Base-by-base conservation (phyloP, 2,888 invertebrate species). In the Siphlonurus alternatus region DNA sequence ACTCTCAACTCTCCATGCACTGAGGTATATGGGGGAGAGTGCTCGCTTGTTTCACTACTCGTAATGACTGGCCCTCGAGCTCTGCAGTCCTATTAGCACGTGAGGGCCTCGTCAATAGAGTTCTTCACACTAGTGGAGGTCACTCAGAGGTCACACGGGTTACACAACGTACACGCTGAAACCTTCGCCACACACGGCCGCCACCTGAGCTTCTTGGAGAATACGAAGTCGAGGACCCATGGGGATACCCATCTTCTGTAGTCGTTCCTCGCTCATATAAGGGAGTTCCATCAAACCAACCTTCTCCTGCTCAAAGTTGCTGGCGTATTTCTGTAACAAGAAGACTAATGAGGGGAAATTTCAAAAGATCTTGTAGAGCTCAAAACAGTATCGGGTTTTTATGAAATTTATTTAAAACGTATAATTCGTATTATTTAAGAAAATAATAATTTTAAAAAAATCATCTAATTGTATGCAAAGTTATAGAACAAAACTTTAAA, bases 241-340 rank as follows among this genome's bases (percentile, higher is more conserved):
- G 0, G 94, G 93, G n/a, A 94, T 87, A 0, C 93, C 93, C 73
- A 94, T 83, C 66, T 90, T 91, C 69, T 91, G 85, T 2, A 94
- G 79, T 65, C 89, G 81, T 70, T 93, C 93, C 73, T 94, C 94
- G 0, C 88, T 91, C 69, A 94, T 80, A 78, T 93, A 93, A 0
- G 93, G 93, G 66, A 94, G 78, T 74, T 94, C 94, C 38, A 93
- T 88, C 78, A 94, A 89, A 5, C 93, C 93, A 0, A 91, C 87
- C 71, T 88, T 86, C 76, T 93, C 93, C 68, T 86, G 86, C 72
- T 93, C 91, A 67, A 94, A 85, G 61, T 88, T 81, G 0, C 80
- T 79, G 51, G 89, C 89, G 74, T 92, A 94, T 86, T 91, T 92
- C 93, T 93, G 79, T 24, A 78, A 78, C 71, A 68, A 68, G 70